Conservation (phyloP, 1,140 invertebrate species). For the Trypoxylus dichotomus region DNA sequence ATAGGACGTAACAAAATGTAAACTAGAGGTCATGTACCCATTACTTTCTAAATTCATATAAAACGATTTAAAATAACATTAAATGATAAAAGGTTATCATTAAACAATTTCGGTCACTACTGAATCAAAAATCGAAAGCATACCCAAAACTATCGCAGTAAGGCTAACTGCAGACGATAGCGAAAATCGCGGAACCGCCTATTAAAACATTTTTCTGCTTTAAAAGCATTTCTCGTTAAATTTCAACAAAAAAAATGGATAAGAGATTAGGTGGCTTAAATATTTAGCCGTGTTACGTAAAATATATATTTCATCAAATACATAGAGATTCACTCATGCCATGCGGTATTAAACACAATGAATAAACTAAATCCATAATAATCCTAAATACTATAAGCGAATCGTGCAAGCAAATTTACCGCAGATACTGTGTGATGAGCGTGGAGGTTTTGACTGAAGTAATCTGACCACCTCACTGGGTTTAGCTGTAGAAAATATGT, state of each 20-base stretch:
- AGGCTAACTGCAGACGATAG: too few species aligned
- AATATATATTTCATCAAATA: not conserved
- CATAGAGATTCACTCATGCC: not conserved
- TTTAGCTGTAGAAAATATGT: conserved; percentile 50
- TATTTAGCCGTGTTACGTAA: too few species aligned
- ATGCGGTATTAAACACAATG: not conserved
- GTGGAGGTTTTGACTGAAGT: conserved; percentile 49
- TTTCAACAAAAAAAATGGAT: too few species aligned
- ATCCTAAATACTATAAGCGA: conserved; percentile 35
- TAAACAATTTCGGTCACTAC: not conserved
- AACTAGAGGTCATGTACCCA: not conserved
- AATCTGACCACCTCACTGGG: conserved; percentile 50
- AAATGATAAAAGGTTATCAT: not conserved
- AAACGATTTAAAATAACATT: not conserved
- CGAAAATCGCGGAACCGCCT: too few species aligned
- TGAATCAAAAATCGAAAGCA: too few species aligned
- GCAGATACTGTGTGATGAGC: conserved; percentile 51
- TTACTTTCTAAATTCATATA: not conserved
- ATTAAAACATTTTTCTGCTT: too few species aligned
- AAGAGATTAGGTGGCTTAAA: too few species aligned
- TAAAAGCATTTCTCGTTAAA: too few species aligned
- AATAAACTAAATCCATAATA: not conserved
- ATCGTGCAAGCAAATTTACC: conserved; percentile 51
- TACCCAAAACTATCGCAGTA: too few species aligned
- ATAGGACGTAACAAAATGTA: too few species aligned